Evolutionary conservation across 2,113 vertebrate species (phyloP), one percentile per base, ranked within the genome.

Genomic region (Ploceus nigricollis): DNA sequence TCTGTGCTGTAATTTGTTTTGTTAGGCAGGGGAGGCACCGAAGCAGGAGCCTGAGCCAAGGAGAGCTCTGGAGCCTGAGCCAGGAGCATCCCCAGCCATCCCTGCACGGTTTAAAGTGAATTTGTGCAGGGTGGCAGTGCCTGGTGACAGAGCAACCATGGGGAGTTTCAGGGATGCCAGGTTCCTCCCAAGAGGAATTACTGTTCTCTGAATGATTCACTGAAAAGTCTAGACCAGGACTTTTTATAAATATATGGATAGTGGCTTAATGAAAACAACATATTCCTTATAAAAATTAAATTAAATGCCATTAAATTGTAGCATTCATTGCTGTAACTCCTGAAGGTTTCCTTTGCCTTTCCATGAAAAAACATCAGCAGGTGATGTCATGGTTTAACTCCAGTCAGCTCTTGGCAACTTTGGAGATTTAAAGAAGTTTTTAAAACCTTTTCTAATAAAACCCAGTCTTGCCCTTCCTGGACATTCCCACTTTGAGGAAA

Each of bases 21-120:
- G 30, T 40, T 25, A 13, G 70, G 70, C n/a, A 40, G 40, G 82
- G 30, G 15, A 56, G 70, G 50, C 35, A 30, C 10, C 30, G 7
- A 4, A 42, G 61, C 58, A 50, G 82, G 44, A 20, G 9, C 15
- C 11, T 33, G 45, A 35, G 64, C 40, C 50, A 9, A 37, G 72
- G 30, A 53, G n/a, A 57, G 60, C 72, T 78, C 87, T 18, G 33
- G 44, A 14, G 30, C 30, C n/a, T 13, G 72, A 13, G 6, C 37
- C 53, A 15, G 60, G 63, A 37, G 63, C 68, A n/a, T 6, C 51
- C 77, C 58, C 11, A 33, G 33, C 28, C 6, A 1, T 3, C 68
- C 77, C 86, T 72, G 85, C 4, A 0, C 0, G 1, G 27, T n/a
- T 47, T 3, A 1, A 0, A 2, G n/a, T 1, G 18, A 2, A 1